A percentile compares a stretch with the other conserved stretches of the same genome.
phyloP scores from a whole-genome alignment of 1,140 invertebrate genomes.

The Carposina sasakii region DNA sequence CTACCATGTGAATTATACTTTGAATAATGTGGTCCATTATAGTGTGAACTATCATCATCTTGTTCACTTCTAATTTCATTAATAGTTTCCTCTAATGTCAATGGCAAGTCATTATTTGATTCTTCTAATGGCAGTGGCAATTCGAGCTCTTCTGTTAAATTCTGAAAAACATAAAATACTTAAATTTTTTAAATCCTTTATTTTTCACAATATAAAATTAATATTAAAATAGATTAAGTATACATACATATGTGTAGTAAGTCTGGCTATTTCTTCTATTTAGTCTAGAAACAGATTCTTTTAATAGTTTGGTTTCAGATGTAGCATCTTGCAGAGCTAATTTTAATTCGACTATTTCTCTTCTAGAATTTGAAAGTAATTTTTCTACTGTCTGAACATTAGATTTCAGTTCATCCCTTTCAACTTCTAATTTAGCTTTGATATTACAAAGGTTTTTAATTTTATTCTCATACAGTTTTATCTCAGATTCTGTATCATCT shows the following conservation, averaged over 20 bases:
- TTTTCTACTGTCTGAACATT: slow-evolving; percentile 59
- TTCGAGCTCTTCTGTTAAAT: no score
- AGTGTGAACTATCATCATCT: slow-evolving; percentile 45
- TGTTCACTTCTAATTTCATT: slow-evolving; percentile 56
- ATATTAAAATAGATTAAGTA: no score
- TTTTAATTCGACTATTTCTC: slow-evolving; percentile 66
- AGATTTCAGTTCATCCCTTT: slow-evolving; percentile 44
- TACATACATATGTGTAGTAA: no score
- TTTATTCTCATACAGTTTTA: slow-evolving; percentile 63
- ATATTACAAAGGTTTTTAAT: slow-evolving; percentile 51
- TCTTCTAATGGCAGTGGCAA: no score
- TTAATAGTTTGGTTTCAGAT: slow-evolving; percentile 58
- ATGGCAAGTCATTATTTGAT: no score
- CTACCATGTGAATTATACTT: slow-evolving; percentile 50
- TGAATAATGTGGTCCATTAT: slow-evolving; percentile 30
- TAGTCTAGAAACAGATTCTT: slow-evolving; percentile 49
- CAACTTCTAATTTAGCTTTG: slow-evolving; percentile 52
- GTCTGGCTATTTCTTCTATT: slow-evolving; percentile 32
- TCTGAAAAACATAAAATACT: no score
- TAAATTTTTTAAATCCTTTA: no score
- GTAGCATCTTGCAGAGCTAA: slow-evolving; percentile 66
- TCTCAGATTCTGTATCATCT: slow-evolving; percentile 51
- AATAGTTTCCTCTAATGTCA: slow-evolving; percentile 50
- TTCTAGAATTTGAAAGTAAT: slow-evolving; percentile 59
- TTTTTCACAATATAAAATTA: no score